These are phyloP conservation scores for Martes flavigula DNA, from an alignment of 2,797 vertebrate genomes.

Conservation along the genomic window DNA sequence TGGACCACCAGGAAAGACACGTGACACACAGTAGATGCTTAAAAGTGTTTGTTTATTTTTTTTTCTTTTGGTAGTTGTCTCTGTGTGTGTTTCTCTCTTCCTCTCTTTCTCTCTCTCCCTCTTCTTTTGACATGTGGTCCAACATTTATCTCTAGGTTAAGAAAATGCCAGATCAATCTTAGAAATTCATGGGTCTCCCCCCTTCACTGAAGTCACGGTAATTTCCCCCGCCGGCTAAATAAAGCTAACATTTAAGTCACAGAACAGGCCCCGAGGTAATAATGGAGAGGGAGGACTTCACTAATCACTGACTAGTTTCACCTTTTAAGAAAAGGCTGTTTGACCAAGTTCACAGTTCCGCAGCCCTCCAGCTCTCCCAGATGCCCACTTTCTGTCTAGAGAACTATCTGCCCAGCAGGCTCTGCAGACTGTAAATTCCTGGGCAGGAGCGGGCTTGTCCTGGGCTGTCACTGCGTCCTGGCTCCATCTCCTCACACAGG, in stretches of 20 bases:
- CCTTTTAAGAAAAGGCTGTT: background rate
- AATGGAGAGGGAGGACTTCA: slow-evolving; percentile 30
- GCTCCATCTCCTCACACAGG: background rate
- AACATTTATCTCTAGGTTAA: slow-evolving; percentile 77
- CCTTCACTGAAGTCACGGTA: slow-evolving; percentile 50
- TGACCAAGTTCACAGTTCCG: background rate
- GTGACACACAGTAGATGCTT: background rate
- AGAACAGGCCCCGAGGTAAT: slow-evolving; percentile 48
- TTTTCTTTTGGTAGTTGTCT: background rate
- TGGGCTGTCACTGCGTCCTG: background rate
- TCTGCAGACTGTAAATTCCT: background rate
- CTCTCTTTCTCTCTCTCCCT: background rate
- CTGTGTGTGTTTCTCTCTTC: background rate
- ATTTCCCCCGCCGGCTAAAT: slow-evolving; percentile 55
- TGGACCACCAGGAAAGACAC: background rate
- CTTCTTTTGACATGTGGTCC: background rate
- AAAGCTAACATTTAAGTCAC: slow-evolving; percentile 79
- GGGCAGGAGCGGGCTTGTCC: slow-evolving; percentile 12
- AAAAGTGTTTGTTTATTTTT: background rate
- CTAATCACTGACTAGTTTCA: slow-evolving; percentile 31
- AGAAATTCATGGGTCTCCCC: slow-evolving; percentile 59
- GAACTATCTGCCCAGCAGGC: background rate
- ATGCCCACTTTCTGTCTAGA: background rate
- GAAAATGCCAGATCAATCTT: slow-evolving; percentile 82
- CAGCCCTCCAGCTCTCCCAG: background rate